These are phyloP conservation scores for Actinia tenebrosa DNA, from an alignment of 64 coral and sea anemone species.

Conservation along the genomic window DNA sequence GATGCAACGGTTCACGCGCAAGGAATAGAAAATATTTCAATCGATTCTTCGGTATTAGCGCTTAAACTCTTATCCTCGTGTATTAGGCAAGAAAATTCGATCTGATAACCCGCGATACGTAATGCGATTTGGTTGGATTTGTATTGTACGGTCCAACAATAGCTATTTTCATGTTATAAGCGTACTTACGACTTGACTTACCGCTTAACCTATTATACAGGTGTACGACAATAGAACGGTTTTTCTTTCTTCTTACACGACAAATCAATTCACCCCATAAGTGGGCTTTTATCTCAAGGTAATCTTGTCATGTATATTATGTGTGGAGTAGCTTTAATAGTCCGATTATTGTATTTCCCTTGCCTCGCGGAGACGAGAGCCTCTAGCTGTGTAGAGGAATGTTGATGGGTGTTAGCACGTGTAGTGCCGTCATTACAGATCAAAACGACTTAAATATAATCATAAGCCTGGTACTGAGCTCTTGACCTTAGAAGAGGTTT, in stretches of 20 bases:
- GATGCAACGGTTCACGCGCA: no score
- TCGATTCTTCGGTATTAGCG: neutral
- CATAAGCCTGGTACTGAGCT: neutral
- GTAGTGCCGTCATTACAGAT: constrained; percentile 9
- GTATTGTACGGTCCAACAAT: no score
- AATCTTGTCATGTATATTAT: no score
- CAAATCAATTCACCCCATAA: no score
- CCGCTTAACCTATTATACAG: neutral
- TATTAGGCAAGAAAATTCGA: no score
- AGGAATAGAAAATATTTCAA: neutral
- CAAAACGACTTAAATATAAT: constrained; percentile 1
- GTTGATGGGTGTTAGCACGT: neutral
- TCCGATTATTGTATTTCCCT: neutral
- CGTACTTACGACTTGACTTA: neutral
- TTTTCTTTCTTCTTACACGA: no score
- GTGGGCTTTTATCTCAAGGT: no score
- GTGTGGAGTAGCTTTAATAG: no score
- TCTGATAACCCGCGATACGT: no score
- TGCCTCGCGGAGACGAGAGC: neutral
- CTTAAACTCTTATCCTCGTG: no score
- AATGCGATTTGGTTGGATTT: no score
- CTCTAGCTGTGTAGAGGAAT: neutral
- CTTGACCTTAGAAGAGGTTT: neutral
- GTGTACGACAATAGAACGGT: neutral
- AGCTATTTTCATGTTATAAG: neutral